phyloP scores from a whole-genome alignment of 2,888 invertebrate species.

The Eledona agricola region DNA sequence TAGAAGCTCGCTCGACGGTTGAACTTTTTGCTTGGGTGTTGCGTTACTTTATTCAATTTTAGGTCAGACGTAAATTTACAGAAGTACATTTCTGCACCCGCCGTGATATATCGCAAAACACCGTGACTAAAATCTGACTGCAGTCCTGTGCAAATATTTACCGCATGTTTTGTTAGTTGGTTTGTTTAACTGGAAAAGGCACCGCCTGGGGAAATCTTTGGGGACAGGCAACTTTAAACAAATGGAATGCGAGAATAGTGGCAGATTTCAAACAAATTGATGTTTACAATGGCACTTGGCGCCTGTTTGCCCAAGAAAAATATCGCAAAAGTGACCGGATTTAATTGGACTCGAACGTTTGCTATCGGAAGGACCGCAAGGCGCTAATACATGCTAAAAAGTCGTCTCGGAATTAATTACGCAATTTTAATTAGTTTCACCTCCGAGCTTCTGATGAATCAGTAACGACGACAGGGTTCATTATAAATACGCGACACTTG shows the following conservation, averaged over 20 bases:
- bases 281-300: slow-evolving; percentile 42
- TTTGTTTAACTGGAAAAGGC: slow-evolving; percentile 40
- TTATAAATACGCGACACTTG: slow-evolving; percentile 52
- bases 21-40: no score
- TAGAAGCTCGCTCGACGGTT: no score
- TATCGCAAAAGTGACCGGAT: slow-evolving; percentile 9
- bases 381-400: slow-evolving; percentile 40
- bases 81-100: slow-evolving; percentile 9
- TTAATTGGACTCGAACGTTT: slow-evolving; percentile 6
- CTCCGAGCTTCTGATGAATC: slow-evolving; percentile 50
- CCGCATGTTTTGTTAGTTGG: slow-evolving; percentile 38
- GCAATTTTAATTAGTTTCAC: slow-evolving; percentile 54
- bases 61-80: slow-evolving; percentile 20
- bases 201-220: slow-evolving; percentile 30
- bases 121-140: slow-evolving; percentile 35
- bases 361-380: slow-evolving; percentile 10
- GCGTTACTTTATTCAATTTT: slow-evolving; percentile 14
- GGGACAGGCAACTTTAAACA: slow-evolving; percentile 37
- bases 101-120: slow-evolving; percentile 31
- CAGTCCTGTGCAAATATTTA: slow-evolving; percentile 41
- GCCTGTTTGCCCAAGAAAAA: slow-evolving; percentile 36
- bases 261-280: slow-evolving; percentile 45
- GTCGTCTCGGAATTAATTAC: slow-evolving; percentile 50
- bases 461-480: slow-evolving; percentile 50
- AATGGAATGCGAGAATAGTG: slow-evolving; percentile 46